A percentile compares a stretch with the other conserved stretches of the same genome.
These are phyloP conservation scores for Lonchura striata DNA, from an alignment of 2,113 vertebrate species.

Conservation along the genomic window DNA sequence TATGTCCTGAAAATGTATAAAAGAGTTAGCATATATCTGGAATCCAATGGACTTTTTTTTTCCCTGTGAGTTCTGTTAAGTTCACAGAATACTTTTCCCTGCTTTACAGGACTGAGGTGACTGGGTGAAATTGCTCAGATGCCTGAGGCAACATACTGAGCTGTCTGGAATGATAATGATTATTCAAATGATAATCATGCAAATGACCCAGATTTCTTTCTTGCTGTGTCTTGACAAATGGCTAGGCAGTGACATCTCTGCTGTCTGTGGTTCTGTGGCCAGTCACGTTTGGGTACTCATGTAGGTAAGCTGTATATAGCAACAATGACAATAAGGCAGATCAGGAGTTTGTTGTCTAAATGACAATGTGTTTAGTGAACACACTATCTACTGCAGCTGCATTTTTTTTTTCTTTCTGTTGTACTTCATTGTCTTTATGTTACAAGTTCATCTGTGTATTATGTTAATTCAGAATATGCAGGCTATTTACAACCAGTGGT, in stretches of 20 bases:
- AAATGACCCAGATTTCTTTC: slow-evolving; percentile 46
- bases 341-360: background rate
- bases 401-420: background rate
- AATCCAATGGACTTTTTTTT: background rate
- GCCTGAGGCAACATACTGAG: slow-evolving; percentile 39
- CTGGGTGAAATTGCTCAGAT: background rate
- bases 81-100: background rate
- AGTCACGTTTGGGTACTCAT: background rate
- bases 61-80: background rate
- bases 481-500: background rate
- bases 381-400: background rate
- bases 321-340: background rate
- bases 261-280: background rate
- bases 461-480: background rate
- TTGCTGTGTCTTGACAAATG: slow-evolving; percentile 20
- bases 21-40: background rate
- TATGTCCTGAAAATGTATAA: background rate
- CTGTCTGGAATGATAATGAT: slow-evolving; percentile 52
- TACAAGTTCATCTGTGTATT: background rate
- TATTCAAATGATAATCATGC: slow-evolving; percentile 47
- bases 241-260: background rate
- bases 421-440: background rate
- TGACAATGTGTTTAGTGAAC: background rate
- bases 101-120: background rate
- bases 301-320: background rate